Evolutionary conservation across 2,113 vertebrate species (phyloP), one percentile per base, ranked within the genome.

Genomic region (Sterrhoptilus dennistouni): DNA sequence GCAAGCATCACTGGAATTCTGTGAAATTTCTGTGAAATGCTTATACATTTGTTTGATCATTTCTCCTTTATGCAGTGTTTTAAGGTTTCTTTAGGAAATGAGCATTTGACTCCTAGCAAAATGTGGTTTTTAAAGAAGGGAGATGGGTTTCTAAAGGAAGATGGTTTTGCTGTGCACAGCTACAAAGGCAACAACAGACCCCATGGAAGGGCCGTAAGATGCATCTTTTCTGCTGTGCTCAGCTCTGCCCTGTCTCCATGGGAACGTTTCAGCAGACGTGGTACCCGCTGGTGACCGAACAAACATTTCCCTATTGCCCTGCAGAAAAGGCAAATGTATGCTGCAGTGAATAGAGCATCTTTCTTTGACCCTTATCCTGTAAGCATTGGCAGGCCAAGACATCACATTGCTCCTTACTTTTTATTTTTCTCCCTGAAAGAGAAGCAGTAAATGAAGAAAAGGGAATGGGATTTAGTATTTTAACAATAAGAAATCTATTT

Each of bases 241-340:
- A 40, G 54, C 52, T 52, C 1, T 90, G 87, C 47, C n/a, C 59
- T 45, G 95, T 97, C 95, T 95, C 97, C 95, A 97, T 97, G 95
- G 97, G 96, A 97, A 97, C 97, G 65, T 83, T 91, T 90, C 75
- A 89, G 91, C 77, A 90, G 94, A 79, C 3, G 9, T 18, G 28
- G 66, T 72, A 92, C 84, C 65, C 33, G 27, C 68, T 70, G 81
- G 76, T 3, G 4, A 66, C 44, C 1, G 1, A 95, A 88, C 80
- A 88, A 92, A 94, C 78, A 95, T 80, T 87, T 95, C 82, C 64
- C 45, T 87, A 3, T 38, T 69, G 72, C 71, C 95, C 47, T 79
- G 47, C 77, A 90, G 78, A 93, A 70, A n/a, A 74, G 50, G 45
- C 20, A 69, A 64, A 86, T 66, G 21, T 64, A 86, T 90, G 44